Base-by-base conservation (phyloP, 2,888 invertebrate genomes). In the Brachynemurus nebulosus region DNA sequence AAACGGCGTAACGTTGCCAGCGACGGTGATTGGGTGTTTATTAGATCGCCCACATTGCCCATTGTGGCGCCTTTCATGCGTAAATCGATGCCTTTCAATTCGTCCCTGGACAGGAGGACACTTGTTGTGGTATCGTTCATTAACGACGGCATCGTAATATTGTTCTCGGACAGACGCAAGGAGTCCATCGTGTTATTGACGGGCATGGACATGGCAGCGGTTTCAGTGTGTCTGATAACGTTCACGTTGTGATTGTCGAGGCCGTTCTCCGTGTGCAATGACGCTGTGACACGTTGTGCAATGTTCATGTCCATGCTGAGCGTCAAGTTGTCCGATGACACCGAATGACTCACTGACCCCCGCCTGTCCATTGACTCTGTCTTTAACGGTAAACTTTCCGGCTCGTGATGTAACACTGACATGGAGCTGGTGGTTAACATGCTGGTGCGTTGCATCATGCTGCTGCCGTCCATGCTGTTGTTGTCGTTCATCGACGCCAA, bases 41-140 rank as follows among this genome's bases (percentile, higher is more conserved):
- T 67, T 55, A 55, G 63, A 67, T 57, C 69, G 53, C 61, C 64
- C 20, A 54, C 67, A 51, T 65, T 72, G 56, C 54, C 67, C 57
- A 19, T 59, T 52, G 71, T 68, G 45, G 67, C 54, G 58, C 77
- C 73, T 35, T 85, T 83, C 67, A 79, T 78, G 17, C 79, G 65
- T 36, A 80, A 68, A 63, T 80, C 81, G 46, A 80, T 78, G n/a
- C 74, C 78, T 50, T 65, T 67, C 38, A 71, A 61, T 21, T 64
- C 64, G n/a, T 70, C 67, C 38, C 30, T 33, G 27, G 30, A 11
- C 36, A 16, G 36, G 45, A 23, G 6, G 9, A 42, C 20, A 48
- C 44, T 2, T 49, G 42, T 42, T 48, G 49, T 33, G 48, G 48
- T 25, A 51, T 40, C 18, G 53, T 52, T n/a, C 6, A 17, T 17